Base-by-base conservation (phyloP, 2,888 invertebrate species). In the Eupithecia subumbrata region DNA sequence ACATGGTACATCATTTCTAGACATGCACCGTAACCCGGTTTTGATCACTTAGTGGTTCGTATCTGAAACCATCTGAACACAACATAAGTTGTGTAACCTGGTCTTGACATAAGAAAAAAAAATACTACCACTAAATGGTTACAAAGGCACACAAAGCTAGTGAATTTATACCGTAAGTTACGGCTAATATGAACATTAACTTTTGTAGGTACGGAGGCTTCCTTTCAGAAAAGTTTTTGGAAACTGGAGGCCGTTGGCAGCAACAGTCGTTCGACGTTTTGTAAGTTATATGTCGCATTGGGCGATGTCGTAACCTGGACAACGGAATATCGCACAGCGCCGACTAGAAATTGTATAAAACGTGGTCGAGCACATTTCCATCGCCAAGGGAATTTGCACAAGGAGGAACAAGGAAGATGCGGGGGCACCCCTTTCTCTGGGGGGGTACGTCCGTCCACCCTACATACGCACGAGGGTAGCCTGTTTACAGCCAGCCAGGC, bases 331-430 rank as follows among this genome's bases (percentile, higher is more conserved):
- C 48, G 74, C 72, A 76, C 75, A 79, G 78, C 88, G 89, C 88
- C 87, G 89, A 90, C 92, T 92, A 93, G 93, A 94, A 94, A 94
- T 94, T 94, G 93, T 95, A 94, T 94, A 95, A 95, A 95, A 95
- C 94, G 94, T 94, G 93, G 94, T 93, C 89, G 92, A 93, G 91
- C 92, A 93, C 93, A 94, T 94, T 94, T 94, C 93, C 93, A 94
- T 95, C 94, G 94, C 91, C 94, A 91, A 92, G 94, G 94, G 94
- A 95, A 95, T 95, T 94, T 94, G 94, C 94, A 94, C 93, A 94
- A 94, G 94, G 94, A 94, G 94, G 93, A 91, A 93, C 91, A 91
- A 93, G 94, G 94, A 94, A 94, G 94, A 91, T 88, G 90, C 88
- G 89, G 93, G 91, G 89, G 92, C 91, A 91, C 93, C 93, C 94